Evolutionary conservation across 2,113 vertebrate species (phyloP).

Genomic region (Pyxicephalus adspersus): DNA sequence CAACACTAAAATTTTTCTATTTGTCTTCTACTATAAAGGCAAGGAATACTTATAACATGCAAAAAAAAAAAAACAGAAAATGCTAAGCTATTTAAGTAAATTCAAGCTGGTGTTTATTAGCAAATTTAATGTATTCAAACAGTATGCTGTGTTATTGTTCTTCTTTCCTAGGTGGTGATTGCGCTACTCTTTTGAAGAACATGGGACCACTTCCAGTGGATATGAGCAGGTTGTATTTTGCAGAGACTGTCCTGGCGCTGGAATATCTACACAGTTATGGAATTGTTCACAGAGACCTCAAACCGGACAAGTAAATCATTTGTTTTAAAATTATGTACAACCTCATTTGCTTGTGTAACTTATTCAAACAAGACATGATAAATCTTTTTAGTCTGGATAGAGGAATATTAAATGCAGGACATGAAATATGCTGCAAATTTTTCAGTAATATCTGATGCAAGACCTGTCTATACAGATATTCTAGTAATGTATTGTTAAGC

Average conservation of each 20-base stretch:
- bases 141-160: neutral
- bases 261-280: constrained; percentile 98
- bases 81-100: no score
- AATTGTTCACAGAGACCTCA: constrained; percentile 95
- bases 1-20: no score
- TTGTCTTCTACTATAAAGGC: no score
- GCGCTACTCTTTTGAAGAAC: constrained; percentile 93
- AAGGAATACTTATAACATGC: no score
- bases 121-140: neutral
- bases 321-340: neutral
- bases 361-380: no score
- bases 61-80: no score
- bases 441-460: no score
- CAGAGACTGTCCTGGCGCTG: constrained; percentile 91
- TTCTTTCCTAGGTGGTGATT: constrained; percentile 84
- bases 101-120: neutral
- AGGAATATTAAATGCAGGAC: no score
- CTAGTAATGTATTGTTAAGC: no score
- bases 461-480: no score
- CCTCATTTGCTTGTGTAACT: neutral
- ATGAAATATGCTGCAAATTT: no score
- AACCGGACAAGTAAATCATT: constrained; percentile 92
- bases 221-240: constrained; percentile 96
- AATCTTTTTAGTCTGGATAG: no score
- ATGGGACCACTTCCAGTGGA: constrained; percentile 95